Conservation (phyloP, 2,113 vertebrate genomes). For the Mormyrus iriodes region DNA sequence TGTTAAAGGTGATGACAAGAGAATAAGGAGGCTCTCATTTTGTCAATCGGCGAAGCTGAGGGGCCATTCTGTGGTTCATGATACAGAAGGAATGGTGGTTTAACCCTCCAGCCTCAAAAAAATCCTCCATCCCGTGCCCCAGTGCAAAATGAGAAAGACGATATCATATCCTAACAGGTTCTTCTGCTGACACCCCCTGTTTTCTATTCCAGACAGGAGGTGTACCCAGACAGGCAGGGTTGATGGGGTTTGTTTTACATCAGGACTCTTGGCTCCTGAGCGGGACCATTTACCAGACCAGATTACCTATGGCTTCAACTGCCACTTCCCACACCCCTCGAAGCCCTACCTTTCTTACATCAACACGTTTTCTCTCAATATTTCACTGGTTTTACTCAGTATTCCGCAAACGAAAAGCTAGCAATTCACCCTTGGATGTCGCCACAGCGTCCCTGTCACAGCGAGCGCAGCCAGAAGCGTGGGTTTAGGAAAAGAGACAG, state of each 20-base stretch:
- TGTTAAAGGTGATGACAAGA: neutral
- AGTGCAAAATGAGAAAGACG: neutral
- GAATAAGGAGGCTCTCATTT: neutral
- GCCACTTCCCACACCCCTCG: neutral
- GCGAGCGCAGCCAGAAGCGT: neutral
- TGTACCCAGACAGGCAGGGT: constrained; percentile 5
- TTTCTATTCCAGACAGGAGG: neutral
- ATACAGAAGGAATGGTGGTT: neutral
- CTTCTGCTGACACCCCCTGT: neutral
- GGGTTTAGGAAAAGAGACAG: neutral
- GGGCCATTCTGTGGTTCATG: neutral
- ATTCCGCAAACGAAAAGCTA: neutral
- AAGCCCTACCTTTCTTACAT: neutral
- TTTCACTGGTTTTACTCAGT: neutral
- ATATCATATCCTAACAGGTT: neutral
- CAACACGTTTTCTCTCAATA: neutral
- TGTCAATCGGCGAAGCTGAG: neutral
- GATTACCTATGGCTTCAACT: neutral
- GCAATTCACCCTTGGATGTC: neutral
- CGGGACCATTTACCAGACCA: neutral
- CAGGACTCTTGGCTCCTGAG: neutral
- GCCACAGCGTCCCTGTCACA: neutral
- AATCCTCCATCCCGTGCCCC: neutral
- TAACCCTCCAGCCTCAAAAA: neutral
- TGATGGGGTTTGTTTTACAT: neutral